Percentiles rank a stretch among this genome's conserved stretches.
These are phyloP conservation scores for Tillus elongatus DNA, from an alignment of 2,888 invertebrate species.

Conservation along the genomic window DNA sequence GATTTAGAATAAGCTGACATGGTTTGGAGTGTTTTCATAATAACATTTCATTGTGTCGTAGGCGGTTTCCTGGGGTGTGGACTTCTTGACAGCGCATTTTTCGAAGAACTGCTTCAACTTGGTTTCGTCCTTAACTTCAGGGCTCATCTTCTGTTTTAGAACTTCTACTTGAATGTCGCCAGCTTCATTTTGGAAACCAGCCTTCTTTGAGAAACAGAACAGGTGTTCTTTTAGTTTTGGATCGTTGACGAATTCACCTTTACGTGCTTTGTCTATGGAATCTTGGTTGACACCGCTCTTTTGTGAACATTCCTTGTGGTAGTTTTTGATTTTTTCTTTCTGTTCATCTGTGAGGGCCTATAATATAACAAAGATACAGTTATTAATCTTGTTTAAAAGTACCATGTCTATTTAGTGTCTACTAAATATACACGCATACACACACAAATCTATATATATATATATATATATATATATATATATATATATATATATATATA, in stretches of 20 bases:
- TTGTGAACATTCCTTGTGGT: conserved; percentile 27
- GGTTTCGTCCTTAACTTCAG: conserved; percentile 38
- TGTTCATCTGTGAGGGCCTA: conserved; percentile 24
- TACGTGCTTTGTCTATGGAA: conserved; percentile 35
- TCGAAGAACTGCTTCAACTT: conserved; percentile 28
- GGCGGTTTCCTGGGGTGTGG: conserved; percentile 37
- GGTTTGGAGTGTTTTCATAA: conserved; percentile 38
- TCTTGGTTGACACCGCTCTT: conserved; percentile 33
- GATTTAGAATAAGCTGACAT: conserved; percentile 16
- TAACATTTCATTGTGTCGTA: conserved; percentile 45
- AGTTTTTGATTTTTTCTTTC: conserved; percentile 21
- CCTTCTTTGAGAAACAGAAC: conserved; percentile 44
- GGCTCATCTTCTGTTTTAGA: conserved; percentile 40
- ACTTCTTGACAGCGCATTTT: conserved; percentile 20
- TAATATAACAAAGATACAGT: conserved; percentile 5
- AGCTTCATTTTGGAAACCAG: conserved; percentile 40
- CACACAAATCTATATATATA: too few species aligned
- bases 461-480: too few species aligned
- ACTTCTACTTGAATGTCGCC: conserved; percentile 32
- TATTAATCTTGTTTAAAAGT: background rate
- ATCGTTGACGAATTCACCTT: conserved; percentile 44
- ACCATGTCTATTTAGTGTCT: too few species aligned
- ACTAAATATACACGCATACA: too few species aligned
- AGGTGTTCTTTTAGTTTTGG: conserved; percentile 42
- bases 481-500: too few species aligned